These are phyloP conservation scores for Hymenopus coronatus DNA, from an alignment of 2,888 invertebrate genomes.

Conservation along the genomic window DNA sequence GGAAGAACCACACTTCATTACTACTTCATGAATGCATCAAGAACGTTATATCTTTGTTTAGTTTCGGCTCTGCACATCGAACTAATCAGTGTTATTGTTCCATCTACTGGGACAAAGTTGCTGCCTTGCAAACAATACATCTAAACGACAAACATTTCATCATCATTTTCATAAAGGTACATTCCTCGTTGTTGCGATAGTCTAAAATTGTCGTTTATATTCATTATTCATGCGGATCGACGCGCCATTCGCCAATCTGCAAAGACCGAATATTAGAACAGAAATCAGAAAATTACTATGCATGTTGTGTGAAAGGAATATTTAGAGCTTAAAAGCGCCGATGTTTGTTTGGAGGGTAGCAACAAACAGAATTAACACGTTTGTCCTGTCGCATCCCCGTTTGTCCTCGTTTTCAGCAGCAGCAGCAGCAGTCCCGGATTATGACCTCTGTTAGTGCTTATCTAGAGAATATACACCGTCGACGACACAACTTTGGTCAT, in stretches of 20 bases:
- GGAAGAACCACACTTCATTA: no score
- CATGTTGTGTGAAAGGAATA: neutral
- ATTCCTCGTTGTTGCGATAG: neutral
- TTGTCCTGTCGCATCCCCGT: neutral
- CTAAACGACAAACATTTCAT: neutral
- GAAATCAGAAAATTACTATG: neutral
- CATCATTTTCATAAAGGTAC: neutral
- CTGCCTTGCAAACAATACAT: neutral
- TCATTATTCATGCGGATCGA: neutral
- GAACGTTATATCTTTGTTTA: neutral
- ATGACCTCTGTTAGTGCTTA: slow-evolving; percentile 2
- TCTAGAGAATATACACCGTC: slow-evolving; percentile 9
- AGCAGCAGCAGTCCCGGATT: neutral
- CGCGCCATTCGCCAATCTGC: neutral
- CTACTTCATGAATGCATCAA: neutral
- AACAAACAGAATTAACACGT: neutral
- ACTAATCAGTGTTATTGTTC: neutral
- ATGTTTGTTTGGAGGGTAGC: neutral
- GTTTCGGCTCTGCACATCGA: neutral
- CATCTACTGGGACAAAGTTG: neutral
- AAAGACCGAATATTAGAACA: no score
- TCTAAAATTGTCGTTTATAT: neutral
- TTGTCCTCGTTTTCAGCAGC: slow-evolving; percentile 5
- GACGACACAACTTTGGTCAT: slow-evolving; percentile 1
- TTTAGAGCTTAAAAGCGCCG: neutral